Evolutionary conservation across 2,888 invertebrate genomes (phyloP).

Genomic region (Rhagonycha fulva): DNA sequence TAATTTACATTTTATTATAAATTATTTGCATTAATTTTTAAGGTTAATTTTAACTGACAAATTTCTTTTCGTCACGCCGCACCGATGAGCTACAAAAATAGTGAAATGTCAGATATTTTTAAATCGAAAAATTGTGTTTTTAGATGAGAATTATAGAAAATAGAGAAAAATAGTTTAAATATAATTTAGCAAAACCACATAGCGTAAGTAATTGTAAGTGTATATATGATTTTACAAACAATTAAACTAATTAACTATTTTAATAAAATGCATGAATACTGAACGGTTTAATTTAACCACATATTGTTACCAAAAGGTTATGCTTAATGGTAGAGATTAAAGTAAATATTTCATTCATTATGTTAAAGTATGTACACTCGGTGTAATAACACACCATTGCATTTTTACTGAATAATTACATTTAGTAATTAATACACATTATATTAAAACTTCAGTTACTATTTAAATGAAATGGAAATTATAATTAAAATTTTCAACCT

Average conservation of each 20-base stretch:
- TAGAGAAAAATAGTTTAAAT: not conserved
- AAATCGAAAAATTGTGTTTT: not conserved
- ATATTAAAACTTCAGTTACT: not conserved
- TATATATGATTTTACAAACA: slow-evolving; percentile 4
- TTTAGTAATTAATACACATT: not conserved
- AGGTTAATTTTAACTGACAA: not conserved
- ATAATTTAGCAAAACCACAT: not conserved
- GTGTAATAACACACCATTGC: slow-evolving; percentile 25
- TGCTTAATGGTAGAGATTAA: slow-evolving; percentile 17
- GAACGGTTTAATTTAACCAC: not conserved
- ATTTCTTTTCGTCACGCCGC: not conserved
- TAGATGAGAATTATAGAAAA: not conserved
- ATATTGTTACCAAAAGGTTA: slow-evolving; percentile 7
- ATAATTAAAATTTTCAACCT: not conserved
- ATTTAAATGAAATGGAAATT: not conserved
- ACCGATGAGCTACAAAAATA: not conserved
- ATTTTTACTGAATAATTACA: not conserved
- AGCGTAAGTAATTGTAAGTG: not conserved
- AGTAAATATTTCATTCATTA: slow-evolving; percentile 30
- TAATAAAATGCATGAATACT: slow-evolving; percentile 28
- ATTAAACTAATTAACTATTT: slow-evolving; percentile 26
- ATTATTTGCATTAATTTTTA: not conserved
- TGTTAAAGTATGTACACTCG: slow-evolving; percentile 27
- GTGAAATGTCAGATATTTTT: not conserved
- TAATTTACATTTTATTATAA: not conserved